Evolutionary conservation across 2,797 vertebrate genomes (phyloP).

Genomic region (Ataeniobius toweri): DNA sequence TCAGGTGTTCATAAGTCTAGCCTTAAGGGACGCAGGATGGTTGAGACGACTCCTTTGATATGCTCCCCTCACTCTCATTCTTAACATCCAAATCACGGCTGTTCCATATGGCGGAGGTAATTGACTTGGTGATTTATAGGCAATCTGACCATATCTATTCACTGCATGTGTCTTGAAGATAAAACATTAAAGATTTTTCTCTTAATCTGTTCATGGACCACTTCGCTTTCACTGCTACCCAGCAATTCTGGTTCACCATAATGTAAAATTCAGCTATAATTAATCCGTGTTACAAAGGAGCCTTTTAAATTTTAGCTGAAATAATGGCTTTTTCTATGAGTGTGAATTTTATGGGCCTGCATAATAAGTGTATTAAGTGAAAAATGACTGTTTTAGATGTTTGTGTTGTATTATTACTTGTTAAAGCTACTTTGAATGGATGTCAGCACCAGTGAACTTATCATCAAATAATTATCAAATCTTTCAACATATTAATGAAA

Average conservation of each 20-base stretch:
- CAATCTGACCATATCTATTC: constrained; percentile 65
- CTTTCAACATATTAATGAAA: not conserved
- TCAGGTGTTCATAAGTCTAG: constrained; percentile 77
- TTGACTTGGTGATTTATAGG: constrained; percentile 80
- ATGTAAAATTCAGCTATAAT: constrained; percentile 81
- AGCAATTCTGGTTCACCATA: constrained; percentile 76
- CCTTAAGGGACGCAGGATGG: constrained; percentile 59
- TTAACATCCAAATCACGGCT: constrained; percentile 78
- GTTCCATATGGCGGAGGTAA: constrained; percentile 81
- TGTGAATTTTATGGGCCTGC: constrained; percentile 8
- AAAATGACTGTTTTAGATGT: constrained; percentile 8
- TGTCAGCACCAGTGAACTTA: not conserved
- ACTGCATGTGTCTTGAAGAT: constrained; percentile 78
- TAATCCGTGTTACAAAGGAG: constrained; percentile 69
- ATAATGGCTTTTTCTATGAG: constrained; percentile 63
- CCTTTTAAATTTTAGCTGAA: constrained; percentile 70
- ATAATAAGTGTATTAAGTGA: not conserved
- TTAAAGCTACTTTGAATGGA: not conserved
- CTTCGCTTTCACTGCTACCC: constrained; percentile 66
- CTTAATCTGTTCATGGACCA: constrained; percentile 77
- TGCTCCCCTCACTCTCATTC: constrained; percentile 61
- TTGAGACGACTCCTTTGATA: constrained; percentile 71
- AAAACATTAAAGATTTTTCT: constrained; percentile 81
- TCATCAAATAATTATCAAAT: not conserved
- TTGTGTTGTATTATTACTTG: not conserved